Conservation (phyloP, 2,113 vertebrate genomes). For the Alces alces region DNA sequence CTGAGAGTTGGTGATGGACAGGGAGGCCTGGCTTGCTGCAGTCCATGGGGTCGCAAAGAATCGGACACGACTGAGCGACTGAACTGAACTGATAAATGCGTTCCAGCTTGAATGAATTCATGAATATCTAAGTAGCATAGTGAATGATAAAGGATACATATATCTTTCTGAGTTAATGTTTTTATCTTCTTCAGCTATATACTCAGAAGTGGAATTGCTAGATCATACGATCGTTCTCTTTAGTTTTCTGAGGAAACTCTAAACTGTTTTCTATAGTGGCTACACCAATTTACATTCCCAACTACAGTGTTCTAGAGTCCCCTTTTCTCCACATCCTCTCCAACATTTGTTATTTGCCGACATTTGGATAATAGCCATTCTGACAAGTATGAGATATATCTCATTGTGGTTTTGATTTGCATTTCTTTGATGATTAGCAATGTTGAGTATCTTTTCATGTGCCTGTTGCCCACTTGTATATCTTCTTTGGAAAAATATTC, state of each 20-base stretch:
- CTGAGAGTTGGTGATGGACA: background rate
- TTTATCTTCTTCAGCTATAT: background rate
- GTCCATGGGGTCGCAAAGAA: background rate
- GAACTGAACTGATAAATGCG: background rate
- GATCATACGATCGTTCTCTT: background rate
- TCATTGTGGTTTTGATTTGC: background rate
- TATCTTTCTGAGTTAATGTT: background rate
- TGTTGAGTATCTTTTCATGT: background rate
- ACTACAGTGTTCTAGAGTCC: background rate
- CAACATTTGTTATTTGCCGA: background rate
- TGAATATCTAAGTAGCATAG: background rate
- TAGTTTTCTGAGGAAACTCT: background rate
- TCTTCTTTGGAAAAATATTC: background rate
- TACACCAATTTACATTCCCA: background rate
- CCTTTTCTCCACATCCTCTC: background rate
- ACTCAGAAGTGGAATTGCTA: background rate
- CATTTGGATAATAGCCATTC: background rate
- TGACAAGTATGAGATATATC: background rate
- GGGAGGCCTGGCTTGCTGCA: background rate
- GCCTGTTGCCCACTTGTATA: background rate
- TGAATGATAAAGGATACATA: background rate
- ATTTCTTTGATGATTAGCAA: background rate
- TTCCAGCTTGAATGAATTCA: background rate
- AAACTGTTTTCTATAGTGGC: background rate
- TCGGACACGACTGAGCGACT: accelerated